Base-by-base conservation (phyloP, 2,888 invertebrate species). In the Hirtodrosophila trivittata region DNA sequence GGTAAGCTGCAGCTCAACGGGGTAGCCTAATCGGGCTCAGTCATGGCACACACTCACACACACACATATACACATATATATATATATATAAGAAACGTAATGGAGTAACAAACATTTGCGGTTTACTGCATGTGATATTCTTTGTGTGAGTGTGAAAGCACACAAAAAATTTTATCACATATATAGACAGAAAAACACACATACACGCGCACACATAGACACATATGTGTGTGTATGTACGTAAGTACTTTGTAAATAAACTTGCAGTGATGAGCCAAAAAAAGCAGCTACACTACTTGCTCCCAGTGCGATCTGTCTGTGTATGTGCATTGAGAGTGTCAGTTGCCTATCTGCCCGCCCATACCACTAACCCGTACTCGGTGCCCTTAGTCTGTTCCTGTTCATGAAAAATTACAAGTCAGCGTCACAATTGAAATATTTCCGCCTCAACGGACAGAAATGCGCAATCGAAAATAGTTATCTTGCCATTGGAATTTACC, bases 381-480 rank as follows among this genome's bases (percentile, higher is more conserved):
- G 35, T 46, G 43, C 52, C 54, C 56, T 38, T 47, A 12, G 51
- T 28, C 45, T 39, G 55, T 32, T 51, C 39, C 73, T 73, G 84
- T 83, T 74, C 68, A 84, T 82, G 81, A 82, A 86, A 82, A 82
- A 86, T 82, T 82, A 82, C 81, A 86, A 82, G 86, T 82, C 81
- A 82, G 84, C 86, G 69, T 67, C 81, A 84, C 81, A 82, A 82
- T 82, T 86, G 86, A 82, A 82, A 86, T 86, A 82, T 86, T 82
- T 82, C 77, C 86, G 86, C 81, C 81, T 76, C 77, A 84, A 66
- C 69, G 86, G 70, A 80, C 86, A 74, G 81, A 80, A 81, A 86
- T 81, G 84, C 77, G 76, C 81, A 85, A 85, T 80, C 86, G 80
- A 80, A 80, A 80, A 80, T 80, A 86, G 80, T 86, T 80, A 80